A percentile compares a stretch with the other conserved stretches of the same genome.
Conservation (phyloP, 2,888 invertebrate species). For the Stratiomys singularior region DNA sequence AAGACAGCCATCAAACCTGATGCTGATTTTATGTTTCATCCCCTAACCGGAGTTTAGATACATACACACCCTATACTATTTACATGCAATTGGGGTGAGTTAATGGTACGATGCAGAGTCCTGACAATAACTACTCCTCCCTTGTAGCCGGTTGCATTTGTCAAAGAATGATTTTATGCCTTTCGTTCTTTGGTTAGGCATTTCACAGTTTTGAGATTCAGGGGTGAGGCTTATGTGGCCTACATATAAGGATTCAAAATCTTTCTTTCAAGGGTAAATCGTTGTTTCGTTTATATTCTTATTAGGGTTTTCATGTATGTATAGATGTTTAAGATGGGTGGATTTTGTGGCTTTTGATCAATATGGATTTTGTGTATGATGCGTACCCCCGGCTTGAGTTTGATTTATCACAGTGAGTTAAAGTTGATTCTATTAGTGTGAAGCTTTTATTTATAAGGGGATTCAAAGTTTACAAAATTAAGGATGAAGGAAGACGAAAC, state of each 20-base stretch:
- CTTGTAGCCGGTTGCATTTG: conserved; percentile 31
- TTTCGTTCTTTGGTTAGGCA: conserved; percentile 43
- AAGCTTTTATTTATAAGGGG: no score
- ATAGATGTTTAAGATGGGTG: neutral
- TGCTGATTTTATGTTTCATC: conserved; percentile 46
- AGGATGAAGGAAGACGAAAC: no score
- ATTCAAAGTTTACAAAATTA: no score
- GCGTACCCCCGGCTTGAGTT: no score
- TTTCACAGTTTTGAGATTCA: conserved; percentile 33
- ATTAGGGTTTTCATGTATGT: conserved; percentile 25
- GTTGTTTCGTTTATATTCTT: conserved; percentile 23
- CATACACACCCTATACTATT: conserved; percentile 18
- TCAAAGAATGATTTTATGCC: conserved; percentile 21
- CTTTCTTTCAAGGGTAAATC: conserved; percentile 36
- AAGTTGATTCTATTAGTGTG: no score
- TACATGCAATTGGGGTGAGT: neutral
- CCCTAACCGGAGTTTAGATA: conserved; percentile 18
- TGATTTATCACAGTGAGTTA: no score
- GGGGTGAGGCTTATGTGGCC: conserved; percentile 39
- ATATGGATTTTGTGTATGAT: neutral
- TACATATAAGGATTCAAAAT: conserved; percentile 13
- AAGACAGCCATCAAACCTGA: conserved; percentile 29
- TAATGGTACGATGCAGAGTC: conserved; percentile 16
- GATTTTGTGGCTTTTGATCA: conserved; percentile 35
- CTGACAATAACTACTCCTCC: conserved; percentile 39